Percentiles rank a stretch among this genome's conserved stretches.
Conservation (phyloP, 2,797 vertebrate genomes). For the Ctenopoma kingsleyae region DNA sequence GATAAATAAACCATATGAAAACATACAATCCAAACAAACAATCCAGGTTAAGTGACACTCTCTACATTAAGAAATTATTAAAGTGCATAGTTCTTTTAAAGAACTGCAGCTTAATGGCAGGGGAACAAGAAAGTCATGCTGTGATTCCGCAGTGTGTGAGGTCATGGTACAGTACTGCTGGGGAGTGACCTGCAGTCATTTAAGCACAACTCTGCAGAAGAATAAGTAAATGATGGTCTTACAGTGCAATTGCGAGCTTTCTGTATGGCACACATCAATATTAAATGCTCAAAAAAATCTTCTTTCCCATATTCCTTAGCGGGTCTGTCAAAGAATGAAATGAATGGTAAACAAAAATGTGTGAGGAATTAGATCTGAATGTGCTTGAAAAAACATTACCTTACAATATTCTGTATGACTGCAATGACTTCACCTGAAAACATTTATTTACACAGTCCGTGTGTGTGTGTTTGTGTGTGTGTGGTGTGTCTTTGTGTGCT, state of each 20-base stretch:
- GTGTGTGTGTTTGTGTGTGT: not conserved
- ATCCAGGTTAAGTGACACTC: conserved; percentile 33
- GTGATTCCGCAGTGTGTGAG: conserved; percentile 14
- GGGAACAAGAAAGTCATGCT: conserved; percentile 48
- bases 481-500: not conserved
- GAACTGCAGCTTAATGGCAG: conserved; percentile 44
- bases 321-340: conserved; percentile 12
- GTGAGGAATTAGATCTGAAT: conserved; percentile 14
- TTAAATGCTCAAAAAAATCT: conserved; percentile 42
- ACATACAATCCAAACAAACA: conserved; percentile 48
- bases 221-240: conserved; percentile 46
- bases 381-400: conserved; percentile 4
- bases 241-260: conserved; percentile 50
- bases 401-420: conserved; percentile 7
- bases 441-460: conserved; percentile 47
- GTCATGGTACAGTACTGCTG: conserved; percentile 1
- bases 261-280: conserved; percentile 48
- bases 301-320: not conserved
- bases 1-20: conserved; percentile 61
- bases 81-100: conserved; percentile 78
- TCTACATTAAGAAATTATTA: conserved; percentile 69
- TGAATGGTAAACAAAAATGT: conserved; percentile 7
- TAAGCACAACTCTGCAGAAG: not conserved
- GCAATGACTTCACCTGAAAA: conserved; percentile 26
- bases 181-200: not conserved